These are phyloP conservation scores for Pterobdella sp. DNA, from an alignment of 2,888 invertebrate species.

Conservation along the genomic window DNA sequence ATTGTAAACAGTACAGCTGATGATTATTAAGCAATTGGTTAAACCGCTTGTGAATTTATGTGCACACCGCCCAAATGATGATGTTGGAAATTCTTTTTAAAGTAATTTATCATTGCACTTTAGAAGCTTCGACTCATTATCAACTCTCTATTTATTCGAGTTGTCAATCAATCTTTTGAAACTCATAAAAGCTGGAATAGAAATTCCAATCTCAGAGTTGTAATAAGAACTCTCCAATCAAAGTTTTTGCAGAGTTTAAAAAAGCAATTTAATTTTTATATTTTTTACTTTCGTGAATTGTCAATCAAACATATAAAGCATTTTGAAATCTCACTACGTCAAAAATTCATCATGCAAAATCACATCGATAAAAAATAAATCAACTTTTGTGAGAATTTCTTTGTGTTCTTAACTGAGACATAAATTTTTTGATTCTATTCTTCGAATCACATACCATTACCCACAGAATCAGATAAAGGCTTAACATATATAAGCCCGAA, in stretches of 20 bases:
- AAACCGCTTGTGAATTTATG: too few species aligned
- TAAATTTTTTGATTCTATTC: not conserved
- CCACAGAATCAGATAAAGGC: not conserved
- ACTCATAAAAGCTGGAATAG: not conserved
- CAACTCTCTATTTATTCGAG: not conserved
- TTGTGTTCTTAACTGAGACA: not conserved
- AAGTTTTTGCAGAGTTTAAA: too few species aligned
- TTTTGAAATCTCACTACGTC: not conserved
- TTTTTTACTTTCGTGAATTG: not conserved
- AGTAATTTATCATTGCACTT: not conserved
- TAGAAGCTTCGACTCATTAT: too few species aligned
- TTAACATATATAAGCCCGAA: not conserved
- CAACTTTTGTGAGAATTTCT: not conserved
- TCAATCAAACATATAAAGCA: not conserved
- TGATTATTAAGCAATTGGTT: too few species aligned
- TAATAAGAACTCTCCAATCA: too few species aligned
- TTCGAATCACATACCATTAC: not conserved
- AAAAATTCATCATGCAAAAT: not conserved
- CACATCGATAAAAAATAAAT: not conserved
- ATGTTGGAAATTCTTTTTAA: not conserved
- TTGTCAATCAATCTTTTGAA: not conserved
- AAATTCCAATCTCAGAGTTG: too few species aligned
- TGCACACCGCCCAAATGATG: not conserved
- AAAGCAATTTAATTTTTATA: not conserved
- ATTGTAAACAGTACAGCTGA: too few species aligned